These are phyloP conservation scores for Perizoma flavofasciatum DNA, from an alignment of 2,888 invertebrate species.

Conservation along the genomic window DNA sequence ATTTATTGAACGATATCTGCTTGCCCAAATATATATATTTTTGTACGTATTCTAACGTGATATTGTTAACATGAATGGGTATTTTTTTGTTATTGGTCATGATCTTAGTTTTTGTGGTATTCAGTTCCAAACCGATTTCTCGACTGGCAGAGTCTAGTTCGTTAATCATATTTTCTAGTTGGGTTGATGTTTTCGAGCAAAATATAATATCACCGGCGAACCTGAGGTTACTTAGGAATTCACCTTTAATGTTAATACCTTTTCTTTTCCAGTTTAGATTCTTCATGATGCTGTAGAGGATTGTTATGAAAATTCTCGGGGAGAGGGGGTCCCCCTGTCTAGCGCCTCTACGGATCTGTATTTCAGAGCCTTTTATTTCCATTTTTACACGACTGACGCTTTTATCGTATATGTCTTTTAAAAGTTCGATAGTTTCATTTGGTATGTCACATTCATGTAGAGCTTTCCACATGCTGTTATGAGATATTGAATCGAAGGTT, in stretches of 20 bases:
- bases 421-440: not conserved
- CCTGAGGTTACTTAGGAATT: not conserved
- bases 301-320: not conserved
- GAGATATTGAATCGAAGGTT: not conserved
- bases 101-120: slow-evolving; percentile 8
- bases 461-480: not conserved
- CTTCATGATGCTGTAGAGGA: not conserved
- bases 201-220: slow-evolving; percentile 3
- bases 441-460: not conserved
- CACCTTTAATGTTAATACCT: not conserved
- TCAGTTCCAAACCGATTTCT: slow-evolving; percentile 5
- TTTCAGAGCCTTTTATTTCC: not conserved
- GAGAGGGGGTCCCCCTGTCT: slow-evolving; percentile 3
- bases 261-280: not conserved
- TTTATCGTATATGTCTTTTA: not conserved
- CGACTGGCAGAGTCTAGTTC: not conserved
- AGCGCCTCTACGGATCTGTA: not conserved
- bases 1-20: not conserved
- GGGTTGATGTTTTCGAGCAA: slow-evolving; percentile 7
- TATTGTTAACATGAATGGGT: not conserved
- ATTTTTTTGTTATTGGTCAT: not conserved
- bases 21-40: slow-evolving; percentile 9
- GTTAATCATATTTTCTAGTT: slow-evolving; percentile 6
- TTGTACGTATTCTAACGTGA: not conserved
- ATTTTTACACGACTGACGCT: not conserved